Evolutionary conservation across 2,888 invertebrate species (phyloP), one percentile per base, ranked within the genome.

Genomic region (Auanema freiburgensis): DNA sequence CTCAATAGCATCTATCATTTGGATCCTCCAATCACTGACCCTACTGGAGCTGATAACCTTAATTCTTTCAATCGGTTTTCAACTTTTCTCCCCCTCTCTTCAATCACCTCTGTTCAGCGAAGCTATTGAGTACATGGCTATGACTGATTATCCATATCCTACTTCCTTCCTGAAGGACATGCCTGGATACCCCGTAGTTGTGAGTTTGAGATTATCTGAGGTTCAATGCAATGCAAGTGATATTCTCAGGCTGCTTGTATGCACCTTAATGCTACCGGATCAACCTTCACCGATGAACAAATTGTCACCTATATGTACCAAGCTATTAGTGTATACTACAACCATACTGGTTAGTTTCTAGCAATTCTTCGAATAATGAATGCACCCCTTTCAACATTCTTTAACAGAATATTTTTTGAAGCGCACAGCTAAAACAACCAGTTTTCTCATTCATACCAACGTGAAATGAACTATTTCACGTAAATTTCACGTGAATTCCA

Each of bases 71-170:
- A 52, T 40, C 16, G 56, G 56, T 55, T 12, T n/a, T n/a, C n/a
- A 16, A 16, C 55, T 54, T 41, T 18, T 41, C 12, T 14, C 40
- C 11, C 11, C n/a, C 33, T 12, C 16, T n/a, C n/a, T n/a, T n/a
- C n/a, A n/a, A n/a, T n/a, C n/a, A n/a, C n/a, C n/a, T n/a, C 62
- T 33, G 3, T 51, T 53, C 18, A 54, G 60, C 43, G 73, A 73
- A 54, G 69, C 69, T 12, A 65, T 73, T 44, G 73, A 73, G 44
- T 90, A 90, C 78, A 84, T 95, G 69, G 94, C 93, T 0, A 96
- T 96, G 95, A 90, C 91, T 16, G 91, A 98, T 86, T 98, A 97
- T 85, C 96, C 97, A 0, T 97, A 94, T 84, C 86, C 90, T 0
- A 89, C 91, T 0, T 88, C 89, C 79, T 97, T 97, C 84, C 85